These are phyloP conservation scores for Spisula subtruncata DNA, from an alignment of 2,888 invertebrate genomes.

Conservation along the genomic window DNA sequence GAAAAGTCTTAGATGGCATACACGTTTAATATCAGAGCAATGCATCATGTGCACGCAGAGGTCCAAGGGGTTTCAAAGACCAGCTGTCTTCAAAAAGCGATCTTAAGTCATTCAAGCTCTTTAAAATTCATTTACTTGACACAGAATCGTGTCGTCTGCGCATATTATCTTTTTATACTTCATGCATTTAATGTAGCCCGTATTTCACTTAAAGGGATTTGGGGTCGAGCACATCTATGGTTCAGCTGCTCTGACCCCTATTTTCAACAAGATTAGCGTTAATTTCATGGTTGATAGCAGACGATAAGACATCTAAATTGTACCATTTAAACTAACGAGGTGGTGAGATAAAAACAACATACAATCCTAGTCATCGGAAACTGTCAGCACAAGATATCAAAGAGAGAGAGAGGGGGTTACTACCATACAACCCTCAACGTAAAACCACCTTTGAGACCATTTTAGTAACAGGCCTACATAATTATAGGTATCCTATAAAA, in stretches of 20 bases:
- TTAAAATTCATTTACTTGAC: constrained; percentile 49
- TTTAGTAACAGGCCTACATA: no score
- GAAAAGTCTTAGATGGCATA: background rate
- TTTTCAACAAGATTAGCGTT: constrained; percentile 27
- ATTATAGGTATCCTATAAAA: no score
- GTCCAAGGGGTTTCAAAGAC: background rate
- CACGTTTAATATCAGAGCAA: background rate
- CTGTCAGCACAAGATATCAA: background rate
- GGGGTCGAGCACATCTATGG: constrained; percentile 16
- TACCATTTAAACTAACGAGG: constrained; percentile 1
- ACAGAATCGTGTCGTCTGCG: constrained; percentile 47
- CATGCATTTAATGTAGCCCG: constrained; percentile 7
- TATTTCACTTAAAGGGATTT: constrained; percentile 22
- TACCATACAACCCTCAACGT: no score
- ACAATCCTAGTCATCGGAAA: background rate
- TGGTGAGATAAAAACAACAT: constrained; percentile 3
- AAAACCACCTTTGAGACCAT: no score
- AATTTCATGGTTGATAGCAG: constrained; percentile 15
- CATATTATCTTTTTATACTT: background rate
- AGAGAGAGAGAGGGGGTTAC: no score
- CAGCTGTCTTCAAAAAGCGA: constrained; percentile 46
- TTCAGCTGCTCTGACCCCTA: constrained; percentile 2
- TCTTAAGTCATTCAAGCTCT: constrained; percentile 47
- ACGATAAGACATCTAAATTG: constrained; percentile 15
- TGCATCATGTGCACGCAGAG: background rate